phyloP scores from a whole-genome alignment of 2,797 vertebrate genomes.

The Scleropages formosus region DNA sequence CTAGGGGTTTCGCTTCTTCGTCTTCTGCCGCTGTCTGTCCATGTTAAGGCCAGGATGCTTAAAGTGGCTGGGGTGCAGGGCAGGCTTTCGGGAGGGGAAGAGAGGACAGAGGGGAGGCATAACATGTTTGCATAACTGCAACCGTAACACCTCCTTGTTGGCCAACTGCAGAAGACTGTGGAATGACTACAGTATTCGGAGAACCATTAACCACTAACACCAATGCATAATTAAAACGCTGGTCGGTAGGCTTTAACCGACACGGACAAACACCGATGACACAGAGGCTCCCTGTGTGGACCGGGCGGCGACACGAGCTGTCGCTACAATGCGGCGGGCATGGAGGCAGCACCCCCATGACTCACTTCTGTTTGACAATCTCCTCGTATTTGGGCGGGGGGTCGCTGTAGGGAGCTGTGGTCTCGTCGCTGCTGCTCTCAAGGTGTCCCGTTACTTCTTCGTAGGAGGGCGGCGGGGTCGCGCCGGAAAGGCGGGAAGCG shows the following conservation, averaged over 20 bases:
- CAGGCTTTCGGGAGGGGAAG: not conserved
- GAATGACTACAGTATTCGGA: constrained; percentile 21
- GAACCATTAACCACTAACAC: constrained; percentile 24
- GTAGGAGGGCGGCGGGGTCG: constrained; percentile 81
- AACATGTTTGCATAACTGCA: not conserved
- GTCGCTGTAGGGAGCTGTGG: constrained; percentile 70
- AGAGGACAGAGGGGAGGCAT: not conserved
- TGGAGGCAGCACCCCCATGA: not conserved
- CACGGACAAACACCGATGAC: not conserved
- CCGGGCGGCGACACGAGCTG: not conserved
- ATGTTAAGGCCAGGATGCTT: constrained; percentile 15
- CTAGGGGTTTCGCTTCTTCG: too few relatives aligned
- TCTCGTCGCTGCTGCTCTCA: constrained; percentile 77
- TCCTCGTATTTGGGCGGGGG: constrained; percentile 85
- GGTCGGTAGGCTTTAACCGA: not conserved
- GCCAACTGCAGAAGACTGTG: constrained; percentile 8
- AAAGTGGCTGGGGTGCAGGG: not conserved
- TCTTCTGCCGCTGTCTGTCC: not conserved
- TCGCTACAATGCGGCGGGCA: not conserved
- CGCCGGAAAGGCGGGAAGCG: constrained; percentile 74
- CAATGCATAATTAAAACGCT: constrained; percentile 10
- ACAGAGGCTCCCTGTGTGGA: not conserved
- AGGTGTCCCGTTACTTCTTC: constrained; percentile 83
- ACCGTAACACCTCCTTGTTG: not conserved
- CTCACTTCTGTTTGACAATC: constrained; percentile 71